Base-by-base conservation (phyloP, 2,113 vertebrate species). In the Mormyrus lacerda region DNA sequence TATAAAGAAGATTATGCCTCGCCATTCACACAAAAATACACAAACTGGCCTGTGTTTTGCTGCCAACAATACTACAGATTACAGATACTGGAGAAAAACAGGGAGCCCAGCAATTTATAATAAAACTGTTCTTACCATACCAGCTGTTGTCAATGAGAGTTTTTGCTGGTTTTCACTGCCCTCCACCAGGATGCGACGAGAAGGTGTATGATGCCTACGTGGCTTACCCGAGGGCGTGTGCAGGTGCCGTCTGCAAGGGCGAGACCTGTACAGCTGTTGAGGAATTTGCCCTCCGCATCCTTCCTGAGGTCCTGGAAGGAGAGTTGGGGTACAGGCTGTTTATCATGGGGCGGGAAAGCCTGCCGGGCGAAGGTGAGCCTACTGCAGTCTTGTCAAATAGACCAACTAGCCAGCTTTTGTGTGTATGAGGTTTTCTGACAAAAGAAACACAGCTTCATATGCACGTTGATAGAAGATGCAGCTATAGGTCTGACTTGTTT, bases 141-240 rank as follows among this genome's bases (percentile, higher is more conserved):
- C 1, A 24, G n/a, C 7, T 87, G 19, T 35, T 13, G 7, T 15
- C 35, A 45, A 21, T 73, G 21, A 27, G 35, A 10, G 73, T 51
- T 45, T 39, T 7, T 19, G 35, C 27, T 27, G 4, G 53, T 83
- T 27, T 13, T 44, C n/a, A 35, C n/a, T 31, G n/a, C 35, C 82
- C 24, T 6, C 69, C 90, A 89, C 91, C 91, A 98, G 98, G 94
- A 93, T 94, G 93, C 85, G 97, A 99, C 93, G 97, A 96, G 82
- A 99, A 97, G 91, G 89, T 93, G 65, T 99, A 97, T 44, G 98
- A 99, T 90, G 98, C 98, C 5, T 99, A 98, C 0, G 94, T 99
- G 88, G 94, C 97, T 0, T 98, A 97, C 91, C 97, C 97, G 1
- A 96, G 94, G 90, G 92, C 93, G 47, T 89, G 92, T 51, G 90